These are phyloP conservation scores for Myrmophylax atrothorax DNA, from an alignment of 2,113 vertebrate genomes.

Conservation along the genomic window DNA sequence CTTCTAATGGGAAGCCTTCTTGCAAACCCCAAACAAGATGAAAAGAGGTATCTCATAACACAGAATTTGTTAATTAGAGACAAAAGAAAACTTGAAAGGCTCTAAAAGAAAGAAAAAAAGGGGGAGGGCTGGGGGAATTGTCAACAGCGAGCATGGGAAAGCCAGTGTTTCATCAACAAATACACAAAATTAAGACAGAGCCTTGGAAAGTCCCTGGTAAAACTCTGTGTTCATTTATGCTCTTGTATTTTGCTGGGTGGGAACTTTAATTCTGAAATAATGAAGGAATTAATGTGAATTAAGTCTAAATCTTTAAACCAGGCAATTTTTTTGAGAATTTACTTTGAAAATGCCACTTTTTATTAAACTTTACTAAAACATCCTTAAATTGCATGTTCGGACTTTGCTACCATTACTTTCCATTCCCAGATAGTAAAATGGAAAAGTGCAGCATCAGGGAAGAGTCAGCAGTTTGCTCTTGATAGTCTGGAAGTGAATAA, in stretches of 20 bases:
- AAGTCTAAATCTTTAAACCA: neutral
- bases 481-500: neutral
- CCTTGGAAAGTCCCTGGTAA: constrained; percentile 48
- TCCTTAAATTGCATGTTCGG: neutral
- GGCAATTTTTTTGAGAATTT: neutral
- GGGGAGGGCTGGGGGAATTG: neutral
- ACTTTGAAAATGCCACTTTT: neutral
- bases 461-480: neutral
- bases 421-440: neutral
- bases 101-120: neutral
- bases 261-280: neutral
- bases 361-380: neutral
- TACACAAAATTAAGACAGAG: neutral
- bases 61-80: neutral
- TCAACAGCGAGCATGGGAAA: constrained; percentile 2
- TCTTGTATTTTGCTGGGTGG: neutral
- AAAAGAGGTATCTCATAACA: neutral
- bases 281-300: neutral
- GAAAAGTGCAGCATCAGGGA: neutral
- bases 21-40: neutral
- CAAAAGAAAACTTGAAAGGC: neutral
- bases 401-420: neutral
- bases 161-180: neutral
- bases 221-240: neutral
- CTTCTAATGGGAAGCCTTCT: neutral